Evolutionary conservation across 1,140 invertebrate genomes (phyloP), one percentile per base, ranked within the genome.

Genomic region (Drosophila parabipectinata): DNA sequence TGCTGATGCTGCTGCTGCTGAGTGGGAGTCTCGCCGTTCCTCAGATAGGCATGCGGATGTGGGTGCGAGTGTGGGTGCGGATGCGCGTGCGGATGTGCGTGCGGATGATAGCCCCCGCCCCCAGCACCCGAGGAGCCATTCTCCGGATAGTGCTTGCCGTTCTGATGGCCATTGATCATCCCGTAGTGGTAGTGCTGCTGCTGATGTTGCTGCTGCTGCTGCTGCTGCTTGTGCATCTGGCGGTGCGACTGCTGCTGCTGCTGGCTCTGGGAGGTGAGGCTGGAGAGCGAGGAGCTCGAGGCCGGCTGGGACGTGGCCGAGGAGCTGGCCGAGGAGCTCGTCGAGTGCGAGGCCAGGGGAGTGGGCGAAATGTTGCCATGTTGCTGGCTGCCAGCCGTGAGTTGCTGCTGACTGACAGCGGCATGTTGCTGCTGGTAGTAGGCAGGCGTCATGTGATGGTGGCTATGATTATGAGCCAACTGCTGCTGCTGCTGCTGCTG

Each of bases 241-340:
- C 68, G 77, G 12, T 81, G 75, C 60, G 82, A 63, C 56, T 90
- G 88, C 59, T 90, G 41, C 39, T 44, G 39, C 14, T 44, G 84
- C 45, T 85, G 88, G 34, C 82, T 83, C 32, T 91, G 90, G n/a
- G 90, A 91, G 24, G 90, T 78, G 41, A 91, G 47, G 56, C 82
- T 88, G 30, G 90, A 91, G 10, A 91, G 64, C 9, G 87, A 91
- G 30, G 90, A 91, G 34, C 90, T 91, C 5, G 90, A 91, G 0
- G 90, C 87, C 28, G 90, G 90, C 73, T 91, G 90, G 10, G 90
- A 91, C 45, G 90, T 91, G 30, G 80, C 87, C 56, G 90, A 81
- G 9, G 90, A 91, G 14, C 90, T 91, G 59, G 90, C 79, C 47
- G 90, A 91, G 21, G 90, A 91, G 48, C 90, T 91, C 32, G 79